Base-by-base conservation (phyloP, 2,797 vertebrate genomes). In the Centropyge bicolor region DNA sequence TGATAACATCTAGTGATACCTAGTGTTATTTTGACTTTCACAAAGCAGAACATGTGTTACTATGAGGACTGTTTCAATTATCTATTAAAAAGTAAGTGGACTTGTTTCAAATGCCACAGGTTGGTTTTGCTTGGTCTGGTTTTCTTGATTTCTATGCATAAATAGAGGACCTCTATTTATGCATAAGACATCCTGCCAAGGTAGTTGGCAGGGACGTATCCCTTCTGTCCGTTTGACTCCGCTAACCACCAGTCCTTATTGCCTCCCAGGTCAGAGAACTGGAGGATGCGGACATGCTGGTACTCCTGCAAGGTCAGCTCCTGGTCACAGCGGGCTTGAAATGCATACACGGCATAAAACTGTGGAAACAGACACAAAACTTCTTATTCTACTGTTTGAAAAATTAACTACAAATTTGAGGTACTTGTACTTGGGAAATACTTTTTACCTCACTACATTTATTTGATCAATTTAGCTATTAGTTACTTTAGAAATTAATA, bases 191-290 rank as follows among this genome's bases (percentile, higher is more conserved):
- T 99, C 94, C 95, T 99, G 74, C 98, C 97, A 0, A 99, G 96
- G 84, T 98, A 98, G 95, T 97, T 99, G 74, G 98, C 98, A 0
- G 98, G 98, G 14, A 99, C 98, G 0, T 99, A 99, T 49, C 98
- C 98, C 81, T 82, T 97, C 81, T 97, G 97, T 62, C 98, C 98
- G 20, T 97, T 95, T 2, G 95, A 95, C 92, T 99, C 98, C 0
- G 97, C 98, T 45, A 99, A 86, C 98, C 98, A 99, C 98, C 98
- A 99, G 70, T 99, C 97, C 83, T 96, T 98, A 79, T 99, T 99
- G 51, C 98, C 98, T 57, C 97, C 97, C 63, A 97, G 92, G 91
- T 99, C 98, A 10, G 95, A 96, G 92, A 99, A 98, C 74, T 94
- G 68, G 59, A 99, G 94, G 86, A 99, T 98, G 6, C 94, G 96